Percentiles rank a stretch among this genome's conserved stretches.
Evolutionary conservation across 2,113 vertebrate genomes (phyloP).

Genomic region (Gymnobelideus leadbeateri): DNA sequence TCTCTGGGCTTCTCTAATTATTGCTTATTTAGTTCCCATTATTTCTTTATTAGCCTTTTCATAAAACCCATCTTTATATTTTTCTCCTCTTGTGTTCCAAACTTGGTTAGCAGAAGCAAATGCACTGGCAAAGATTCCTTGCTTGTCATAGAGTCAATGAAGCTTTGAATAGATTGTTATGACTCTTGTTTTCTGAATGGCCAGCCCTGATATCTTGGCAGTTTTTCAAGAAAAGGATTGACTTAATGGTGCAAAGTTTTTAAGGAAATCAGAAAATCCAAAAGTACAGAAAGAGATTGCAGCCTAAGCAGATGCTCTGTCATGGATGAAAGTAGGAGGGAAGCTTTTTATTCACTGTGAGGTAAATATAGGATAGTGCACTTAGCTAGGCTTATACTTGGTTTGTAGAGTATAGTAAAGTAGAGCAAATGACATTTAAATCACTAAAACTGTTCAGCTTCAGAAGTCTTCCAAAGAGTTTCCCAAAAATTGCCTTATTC

Average conservation of each 20-base stretch:
- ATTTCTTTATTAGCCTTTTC: slow-evolving; percentile 67
- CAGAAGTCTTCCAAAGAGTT: neutral
- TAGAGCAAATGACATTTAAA: slow-evolving; percentile 8
- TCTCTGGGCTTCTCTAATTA: slow-evolving; percentile 65
- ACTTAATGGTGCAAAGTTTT: slow-evolving; percentile 3
- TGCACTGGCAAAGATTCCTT: slow-evolving; percentile 14
- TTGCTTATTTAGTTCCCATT: slow-evolving; percentile 63
- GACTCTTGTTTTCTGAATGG: neutral
- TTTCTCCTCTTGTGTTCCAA: neutral
- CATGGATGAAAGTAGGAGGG: neutral
- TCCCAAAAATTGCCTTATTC: neutral
- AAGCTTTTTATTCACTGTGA: neutral
- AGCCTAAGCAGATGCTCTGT: slow-evolving; percentile 22
- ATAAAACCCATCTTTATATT: slow-evolving; percentile 63
- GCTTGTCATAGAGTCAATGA: slow-evolving; percentile 1
- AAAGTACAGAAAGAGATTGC: slow-evolving; percentile 28
- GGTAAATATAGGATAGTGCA: neutral
- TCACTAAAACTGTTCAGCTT: neutral
- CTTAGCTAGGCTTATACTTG: neutral
- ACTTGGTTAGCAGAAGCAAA: slow-evolving; percentile 53
- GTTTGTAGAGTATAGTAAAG: neutral
- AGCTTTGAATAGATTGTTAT: slow-evolving; percentile 10
- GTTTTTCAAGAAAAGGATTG: slow-evolving; percentile 12
- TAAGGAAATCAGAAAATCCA: neutral
- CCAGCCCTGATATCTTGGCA: slow-evolving; percentile 43